Base-by-base conservation (phyloP, 2,797 vertebrate species). In the Toxotes lorentzi region DNA sequence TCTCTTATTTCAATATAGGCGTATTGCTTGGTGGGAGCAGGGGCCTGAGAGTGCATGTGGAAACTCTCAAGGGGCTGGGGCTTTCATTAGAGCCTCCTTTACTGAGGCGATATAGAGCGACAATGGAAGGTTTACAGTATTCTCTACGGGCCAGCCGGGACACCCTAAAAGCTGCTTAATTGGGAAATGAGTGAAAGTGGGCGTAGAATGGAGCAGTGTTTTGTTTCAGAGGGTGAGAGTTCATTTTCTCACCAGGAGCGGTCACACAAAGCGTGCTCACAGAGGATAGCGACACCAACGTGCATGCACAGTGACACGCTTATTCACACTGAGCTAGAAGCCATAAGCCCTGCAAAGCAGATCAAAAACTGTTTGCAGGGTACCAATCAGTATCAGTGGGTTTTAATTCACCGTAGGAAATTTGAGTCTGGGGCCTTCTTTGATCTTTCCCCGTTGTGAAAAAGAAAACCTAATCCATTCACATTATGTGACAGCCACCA, bases 61-160 rank as follows among this genome's bases (percentile, higher is more conserved):
- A 86, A 68, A 79, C 79, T 90, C 91, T 92, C 89, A 62, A 70
- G 92, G 87, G 45, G 91, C 51, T 16, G 51, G n/a, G 69, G 86
- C 92, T 90, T 92, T 92, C 80, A 92, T 89, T 76, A 86, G 78
- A 92, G 89, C 82, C 86, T 86, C 79, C 88, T 92, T 88, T 86
- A 92, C 89, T 85, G 87, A 86, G 68, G 82, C 70, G 74, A 88
- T 88, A 88, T 70, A 78, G 82, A 83, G 82, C 41, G 35, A 83
- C 81, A 78, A 71, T 78, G 73, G 78, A 88, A 81, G 86, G 81
- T 86, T 84, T 88, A 85, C 80, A 78, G 83, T 85, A 81, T 82
- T 87, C 89, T 90, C 86, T 7, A 59, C 85, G 89, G 88, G 76
- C 76, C 70, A 50, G 58, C 56, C 45, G 7, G 75, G 70, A 77